Evolutionary conservation across 2,113 vertebrate genomes (phyloP).

Genomic region (Odocoileus virginianus): DNA sequence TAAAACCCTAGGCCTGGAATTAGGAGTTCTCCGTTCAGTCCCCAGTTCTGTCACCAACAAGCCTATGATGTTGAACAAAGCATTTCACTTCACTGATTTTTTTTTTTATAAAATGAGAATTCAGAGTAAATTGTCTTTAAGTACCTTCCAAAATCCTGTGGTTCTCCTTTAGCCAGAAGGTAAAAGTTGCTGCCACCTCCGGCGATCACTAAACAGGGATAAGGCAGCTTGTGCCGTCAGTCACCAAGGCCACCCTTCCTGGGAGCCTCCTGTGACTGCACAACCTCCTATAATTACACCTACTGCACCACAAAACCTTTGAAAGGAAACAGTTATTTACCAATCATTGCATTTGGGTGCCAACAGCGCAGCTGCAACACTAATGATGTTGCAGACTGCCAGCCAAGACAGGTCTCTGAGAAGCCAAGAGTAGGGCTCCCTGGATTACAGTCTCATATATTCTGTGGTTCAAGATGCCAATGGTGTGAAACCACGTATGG

Average conservation of each 20-base stretch:
- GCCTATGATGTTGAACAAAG: not conserved
- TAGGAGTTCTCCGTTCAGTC: not conserved
- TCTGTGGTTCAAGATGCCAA: not conserved
- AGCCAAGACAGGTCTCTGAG: not conserved
- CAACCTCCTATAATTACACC: not conserved
- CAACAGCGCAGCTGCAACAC: too few relatives aligned
- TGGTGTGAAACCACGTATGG: not conserved
- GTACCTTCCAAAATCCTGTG: not conserved
- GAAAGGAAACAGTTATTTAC: not conserved
- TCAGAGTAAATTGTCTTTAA: not conserved
- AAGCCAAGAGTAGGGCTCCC: not conserved
- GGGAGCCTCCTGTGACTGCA: not conserved
- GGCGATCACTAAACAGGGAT: not conserved
- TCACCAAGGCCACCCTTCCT: too few relatives aligned
- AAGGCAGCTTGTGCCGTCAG: not conserved
- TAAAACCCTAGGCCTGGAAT: not conserved
- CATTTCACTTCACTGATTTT: not conserved
- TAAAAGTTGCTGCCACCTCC: not conserved
- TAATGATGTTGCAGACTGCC: not conserved
- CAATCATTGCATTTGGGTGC: not conserved
- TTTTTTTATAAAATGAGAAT: not conserved
- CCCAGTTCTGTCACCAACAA: not conserved
- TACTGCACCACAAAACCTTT: not conserved
- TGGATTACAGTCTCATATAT: fast-evolving
- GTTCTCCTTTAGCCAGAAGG: not conserved